Percentiles rank a stretch among this genome's conserved stretches.
These are phyloP conservation scores for Blera fallax DNA, from an alignment of 2,888 invertebrate species.

Conservation along the genomic window DNA sequence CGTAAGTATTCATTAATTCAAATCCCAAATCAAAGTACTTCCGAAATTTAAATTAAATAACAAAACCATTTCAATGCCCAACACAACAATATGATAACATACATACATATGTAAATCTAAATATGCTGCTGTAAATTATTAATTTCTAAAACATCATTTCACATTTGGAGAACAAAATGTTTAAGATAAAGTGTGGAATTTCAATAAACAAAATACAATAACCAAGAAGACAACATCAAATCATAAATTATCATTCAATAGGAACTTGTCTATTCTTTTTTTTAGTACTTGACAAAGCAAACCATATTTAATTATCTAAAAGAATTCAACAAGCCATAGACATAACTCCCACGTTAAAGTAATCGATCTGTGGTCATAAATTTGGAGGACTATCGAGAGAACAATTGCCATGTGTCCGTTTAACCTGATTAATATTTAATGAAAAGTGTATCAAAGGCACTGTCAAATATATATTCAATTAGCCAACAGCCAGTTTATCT, in stretches of 20 bases:
- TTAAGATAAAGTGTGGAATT: neutral
- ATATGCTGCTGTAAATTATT: neutral
- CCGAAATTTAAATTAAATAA: neutral
- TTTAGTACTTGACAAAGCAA: conserved; percentile 16
- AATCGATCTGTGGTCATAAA: conserved; percentile 42
- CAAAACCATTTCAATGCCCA: neutral
- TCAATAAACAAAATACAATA: conserved; percentile 13
- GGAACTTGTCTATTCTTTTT: neutral
- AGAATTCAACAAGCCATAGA: conserved; percentile 23
- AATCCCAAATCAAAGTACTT: neutral
- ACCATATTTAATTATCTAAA: conserved; percentile 8
- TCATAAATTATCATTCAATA: conserved; percentile 41
- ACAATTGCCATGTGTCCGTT: conserved; percentile 10
- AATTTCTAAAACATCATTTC: neutral
- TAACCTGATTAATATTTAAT: conserved; percentile 23
- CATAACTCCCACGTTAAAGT: conserved; percentile 27
- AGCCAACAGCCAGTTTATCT: conserved; percentile 29
- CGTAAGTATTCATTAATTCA: conserved; percentile 79
- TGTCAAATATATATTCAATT: conserved; percentile 30
- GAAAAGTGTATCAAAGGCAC: neutral
- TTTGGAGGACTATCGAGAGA: conserved; percentile 23
- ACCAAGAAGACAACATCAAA: neutral
- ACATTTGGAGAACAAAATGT: neutral
- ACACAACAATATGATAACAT: neutral
- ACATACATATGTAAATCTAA: no score